Evolutionary conservation across 2,113 vertebrate genomes (phyloP), one percentile per base, ranked within the genome.

Genomic region (Brienomyrus brachyistius): DNA sequence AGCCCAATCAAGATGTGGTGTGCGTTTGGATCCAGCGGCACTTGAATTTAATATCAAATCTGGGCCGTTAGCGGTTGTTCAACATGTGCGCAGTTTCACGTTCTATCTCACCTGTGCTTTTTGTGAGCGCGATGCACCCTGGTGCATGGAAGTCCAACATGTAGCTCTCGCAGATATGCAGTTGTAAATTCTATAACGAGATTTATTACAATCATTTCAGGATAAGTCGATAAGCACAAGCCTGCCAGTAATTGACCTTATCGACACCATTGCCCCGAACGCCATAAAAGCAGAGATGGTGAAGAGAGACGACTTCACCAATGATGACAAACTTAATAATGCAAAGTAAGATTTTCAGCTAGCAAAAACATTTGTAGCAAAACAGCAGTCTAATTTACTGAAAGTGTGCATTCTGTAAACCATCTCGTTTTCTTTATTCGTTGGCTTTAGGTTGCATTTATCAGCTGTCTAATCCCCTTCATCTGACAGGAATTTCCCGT

Each of bases 181-280:
- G 54, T 0, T n/a, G 40, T 9, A 56, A 5, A 11, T 88, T 54
- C 21, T 82, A 23, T 19, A 48, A 56, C 23, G 3, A 9, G 15
- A 82, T 35, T 43, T 13, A 89, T 90, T 70, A 13, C 23, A 10
- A 88, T 90, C 9, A 83, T 89, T 94, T 82, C 91, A 99, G 98
- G 98, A 99, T 94, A 97, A 94, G 92, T 95, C 95, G 89, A 99
- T 99, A 94, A 98, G 97, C 93, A 99, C 97, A 88, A 98, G 98
- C 92, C 95, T 99, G 91, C 97, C 98, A 77, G 97, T 99, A 89
- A 95, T 99, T 83, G 98, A 99, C 93, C 95, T 99, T 95, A 99
- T 99, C 90, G 97, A 98, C 92, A 97, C 95, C 90, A 98, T 99
- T 89, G 96, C 96, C 92, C 97, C 98, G 52, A 97, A 97, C 88